These are phyloP conservation scores for Arvicola amphibius DNA, from an alignment of 2,797 vertebrate genomes.

Conservation along the genomic window DNA sequence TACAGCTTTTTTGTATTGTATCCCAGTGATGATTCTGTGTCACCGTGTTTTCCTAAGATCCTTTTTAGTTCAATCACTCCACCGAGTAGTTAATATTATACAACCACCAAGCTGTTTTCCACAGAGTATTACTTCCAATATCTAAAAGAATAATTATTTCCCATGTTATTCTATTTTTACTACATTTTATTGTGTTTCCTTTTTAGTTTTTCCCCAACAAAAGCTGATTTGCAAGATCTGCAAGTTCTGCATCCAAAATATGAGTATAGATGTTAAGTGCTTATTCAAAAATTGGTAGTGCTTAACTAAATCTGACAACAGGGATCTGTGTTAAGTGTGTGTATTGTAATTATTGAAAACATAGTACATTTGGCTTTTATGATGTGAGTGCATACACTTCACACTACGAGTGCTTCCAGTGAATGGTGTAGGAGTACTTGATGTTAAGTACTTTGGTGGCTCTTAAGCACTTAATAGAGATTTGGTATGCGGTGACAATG, in stretches of 20 bases:
- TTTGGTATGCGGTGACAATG: slow-evolving; percentile 64
- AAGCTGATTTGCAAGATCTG: slow-evolving; percentile 34
- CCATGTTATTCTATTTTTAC: not conserved
- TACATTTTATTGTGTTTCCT: not conserved
- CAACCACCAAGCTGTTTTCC: not conserved
- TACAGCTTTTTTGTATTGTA: slow-evolving; percentile 46
- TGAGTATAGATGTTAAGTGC: slow-evolving; percentile 24
- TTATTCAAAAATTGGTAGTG: slow-evolving; percentile 49
- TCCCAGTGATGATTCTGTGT: slow-evolving; percentile 10
- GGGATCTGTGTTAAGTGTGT: slow-evolving; percentile 39
- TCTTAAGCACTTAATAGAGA: slow-evolving; percentile 74
- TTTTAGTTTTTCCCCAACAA: not conserved
- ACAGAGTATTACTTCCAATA: not conserved
- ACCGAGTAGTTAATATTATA: not conserved
- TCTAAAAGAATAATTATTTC: not conserved
- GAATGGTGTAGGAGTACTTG: slow-evolving; percentile 51
- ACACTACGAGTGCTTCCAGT: not conserved
- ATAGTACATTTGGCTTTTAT: slow-evolving; percentile 57
- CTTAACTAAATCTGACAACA: slow-evolving; percentile 50
- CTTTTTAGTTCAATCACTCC: not conserved
- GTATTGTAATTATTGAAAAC: slow-evolving; percentile 64
- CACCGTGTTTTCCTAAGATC: not conserved
- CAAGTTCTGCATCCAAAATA: slow-evolving; percentile 46
- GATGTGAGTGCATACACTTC: slow-evolving; percentile 7
- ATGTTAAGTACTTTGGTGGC: slow-evolving; percentile 60